Percentiles rank a stretch among this genome's conserved stretches.
Evolutionary conservation across 2,888 invertebrate species (phyloP).

Genomic region (Theretra japonica): DNA sequence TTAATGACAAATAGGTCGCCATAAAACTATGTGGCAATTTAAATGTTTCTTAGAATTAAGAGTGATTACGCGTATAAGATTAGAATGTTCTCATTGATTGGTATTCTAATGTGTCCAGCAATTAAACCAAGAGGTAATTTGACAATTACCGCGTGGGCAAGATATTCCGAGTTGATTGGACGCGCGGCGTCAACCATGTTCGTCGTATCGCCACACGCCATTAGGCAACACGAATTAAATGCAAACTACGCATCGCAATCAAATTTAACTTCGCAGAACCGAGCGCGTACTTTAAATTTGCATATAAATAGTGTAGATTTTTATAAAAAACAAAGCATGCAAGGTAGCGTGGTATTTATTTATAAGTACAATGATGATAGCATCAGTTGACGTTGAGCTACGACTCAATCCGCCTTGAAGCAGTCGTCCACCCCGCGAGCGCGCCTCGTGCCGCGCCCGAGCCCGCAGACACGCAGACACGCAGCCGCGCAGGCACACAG

Average conservation of each 20-base stretch:
- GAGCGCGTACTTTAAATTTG: slow-evolving; percentile 20
- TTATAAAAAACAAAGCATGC: slow-evolving; percentile 21
- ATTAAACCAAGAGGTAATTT: neutral
- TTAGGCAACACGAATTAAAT: slow-evolving; percentile 13
- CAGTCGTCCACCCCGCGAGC: slow-evolving; percentile 18
- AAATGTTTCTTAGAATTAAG: neutral
- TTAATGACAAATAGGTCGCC: neutral
- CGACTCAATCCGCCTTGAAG: slow-evolving; percentile 22
- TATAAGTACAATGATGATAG: slow-evolving; percentile 22
- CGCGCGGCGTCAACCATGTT: neutral
- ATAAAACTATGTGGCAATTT: neutral
- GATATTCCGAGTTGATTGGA: neutral
- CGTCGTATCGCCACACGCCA: slow-evolving; percentile 1
- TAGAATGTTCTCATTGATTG: neutral
- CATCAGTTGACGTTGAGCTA: slow-evolving; percentile 22
- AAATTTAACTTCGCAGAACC: slow-evolving; percentile 23
- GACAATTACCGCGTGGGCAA: neutral
- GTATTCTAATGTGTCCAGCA: slow-evolving; percentile 1
- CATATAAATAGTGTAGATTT: slow-evolving; percentile 27
- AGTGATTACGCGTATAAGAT: neutral
- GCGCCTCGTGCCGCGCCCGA: too few relatives aligned
- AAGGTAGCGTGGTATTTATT: slow-evolving; percentile 10
- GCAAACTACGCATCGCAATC: slow-evolving; percentile 14
- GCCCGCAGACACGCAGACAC: neutral
- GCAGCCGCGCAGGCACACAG: neutral